phyloP scores from a whole-genome alignment of 2,113 vertebrate species.

The Etheostoma spectabile region DNA sequence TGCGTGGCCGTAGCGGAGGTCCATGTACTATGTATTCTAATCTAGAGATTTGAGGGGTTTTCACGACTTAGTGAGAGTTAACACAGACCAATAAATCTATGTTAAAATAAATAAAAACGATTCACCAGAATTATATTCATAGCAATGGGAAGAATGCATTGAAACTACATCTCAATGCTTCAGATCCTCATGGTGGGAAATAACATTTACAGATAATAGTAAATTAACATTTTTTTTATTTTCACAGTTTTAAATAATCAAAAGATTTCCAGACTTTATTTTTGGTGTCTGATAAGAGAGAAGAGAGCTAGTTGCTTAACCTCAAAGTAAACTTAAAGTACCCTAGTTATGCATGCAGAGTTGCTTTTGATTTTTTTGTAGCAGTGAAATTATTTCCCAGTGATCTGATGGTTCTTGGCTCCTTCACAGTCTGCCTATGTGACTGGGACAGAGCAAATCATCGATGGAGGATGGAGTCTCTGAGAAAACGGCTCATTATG shows the following conservation, averaged over 20 bases:
- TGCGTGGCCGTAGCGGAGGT: not conserved
- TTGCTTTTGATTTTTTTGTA: not conserved
- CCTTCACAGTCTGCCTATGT: conserved; percentile 89
- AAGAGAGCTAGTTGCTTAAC: not conserved
- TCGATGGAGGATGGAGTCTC: conserved; percentile 96
- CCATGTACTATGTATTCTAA: not conserved
- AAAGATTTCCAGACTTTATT: not conserved
- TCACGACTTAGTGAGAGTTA: not conserved
- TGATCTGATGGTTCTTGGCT: conserved; percentile 12
- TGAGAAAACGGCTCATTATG: conserved; percentile 73
- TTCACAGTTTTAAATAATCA: not conserved
- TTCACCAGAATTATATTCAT: not conserved
- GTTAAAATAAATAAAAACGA: not conserved
- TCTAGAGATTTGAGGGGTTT: not conserved
- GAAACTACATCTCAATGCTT: no score
- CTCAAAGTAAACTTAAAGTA: not conserved
- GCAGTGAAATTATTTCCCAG: not conserved
- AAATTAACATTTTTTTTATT: not conserved
- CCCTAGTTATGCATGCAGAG: not conserved
- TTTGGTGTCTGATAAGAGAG: not conserved
- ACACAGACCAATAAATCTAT: not conserved
- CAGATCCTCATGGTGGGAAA: not conserved
- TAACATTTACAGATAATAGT: not conserved
- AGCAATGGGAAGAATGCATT: not conserved
- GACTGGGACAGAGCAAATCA: conserved; percentile 92